A percentile compares a stretch with the other conserved stretches of the same genome.
Conservation (phyloP, 2,113 vertebrate species). For the Hippocampus abdominalis region DNA sequence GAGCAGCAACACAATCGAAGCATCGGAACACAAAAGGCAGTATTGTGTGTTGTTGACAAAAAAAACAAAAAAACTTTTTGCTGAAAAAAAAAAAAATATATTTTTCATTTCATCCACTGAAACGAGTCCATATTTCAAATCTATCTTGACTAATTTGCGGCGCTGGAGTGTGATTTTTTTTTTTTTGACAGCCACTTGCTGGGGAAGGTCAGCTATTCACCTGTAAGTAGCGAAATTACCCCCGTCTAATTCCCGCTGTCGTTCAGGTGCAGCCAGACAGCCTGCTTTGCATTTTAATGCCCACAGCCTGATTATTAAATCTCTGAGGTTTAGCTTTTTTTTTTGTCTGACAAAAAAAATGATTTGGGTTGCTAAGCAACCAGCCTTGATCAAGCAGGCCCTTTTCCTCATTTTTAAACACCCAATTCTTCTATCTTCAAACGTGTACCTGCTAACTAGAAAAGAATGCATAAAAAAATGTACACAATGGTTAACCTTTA, state of each 20-base stretch:
- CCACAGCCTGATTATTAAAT: conserved; percentile 52
- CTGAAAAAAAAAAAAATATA: background rate
- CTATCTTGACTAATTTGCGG: conserved; percentile 29
- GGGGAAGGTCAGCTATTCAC: conserved; percentile 53
- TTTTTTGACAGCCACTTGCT: conserved; percentile 25
- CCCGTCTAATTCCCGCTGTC: conserved; percentile 51
- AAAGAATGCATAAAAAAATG: conserved; percentile 43
- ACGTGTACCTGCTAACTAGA: conserved; percentile 57
- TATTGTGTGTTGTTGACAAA: background rate
- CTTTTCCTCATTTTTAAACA: conserved; percentile 38
- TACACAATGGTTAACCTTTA: background rate
- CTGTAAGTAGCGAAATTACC: conserved; percentile 42
- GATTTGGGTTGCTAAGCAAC: conserved; percentile 55
- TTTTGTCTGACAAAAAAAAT: conserved; percentile 34
- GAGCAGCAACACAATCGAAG: conserved; percentile 41
- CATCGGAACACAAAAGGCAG: conserved; percentile 12
- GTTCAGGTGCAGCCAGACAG: conserved; percentile 52
- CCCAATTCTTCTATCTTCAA: conserved; percentile 62
- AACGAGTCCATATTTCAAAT: conserved; percentile 18
- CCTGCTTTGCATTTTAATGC: conserved; percentile 57
- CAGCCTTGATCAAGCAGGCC: conserved; percentile 42
- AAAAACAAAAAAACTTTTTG: background rate
- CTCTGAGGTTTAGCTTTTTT: conserved; percentile 27
- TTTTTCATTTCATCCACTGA: background rate
- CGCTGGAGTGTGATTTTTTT: conserved; percentile 18